A percentile compares a stretch with the other conserved stretches of the same genome.
Conservation (phyloP, 2,797 vertebrate genomes). For the Hippoglossus hippoglossus region DNA sequence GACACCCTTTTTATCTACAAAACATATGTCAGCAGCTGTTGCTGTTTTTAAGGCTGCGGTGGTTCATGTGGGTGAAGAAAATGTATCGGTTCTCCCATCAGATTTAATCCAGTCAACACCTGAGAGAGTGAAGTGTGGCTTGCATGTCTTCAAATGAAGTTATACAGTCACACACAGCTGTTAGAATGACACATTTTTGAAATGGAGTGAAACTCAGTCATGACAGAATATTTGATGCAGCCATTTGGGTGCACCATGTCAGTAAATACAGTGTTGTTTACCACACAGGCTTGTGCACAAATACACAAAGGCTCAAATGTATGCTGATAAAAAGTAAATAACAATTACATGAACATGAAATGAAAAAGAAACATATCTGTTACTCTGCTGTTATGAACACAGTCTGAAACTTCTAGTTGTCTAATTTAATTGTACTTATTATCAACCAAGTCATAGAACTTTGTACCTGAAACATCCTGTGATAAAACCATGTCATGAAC, state of each 20-base stretch:
- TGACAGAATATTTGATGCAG: conserved; percentile 26
- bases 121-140: conserved; percentile 29
- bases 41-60: conserved; percentile 29
- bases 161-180: conserved; percentile 47
- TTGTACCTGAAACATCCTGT: not conserved
- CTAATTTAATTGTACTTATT: not conserved
- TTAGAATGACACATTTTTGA: conserved; percentile 36
- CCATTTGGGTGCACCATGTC: not conserved
- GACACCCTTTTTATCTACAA: conserved; percentile 48
- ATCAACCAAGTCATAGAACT: not conserved
- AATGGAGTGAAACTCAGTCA: conserved; percentile 23
- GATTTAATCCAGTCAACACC: conserved; percentile 68
- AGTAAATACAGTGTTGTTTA: not conserved
- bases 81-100: conserved; percentile 46
- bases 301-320: conserved; percentile 2
- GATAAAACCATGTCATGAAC: not conserved
- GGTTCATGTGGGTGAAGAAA: conserved; percentile 36
- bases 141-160: conserved; percentile 50
- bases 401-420: not conserved
- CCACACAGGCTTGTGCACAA: no score
- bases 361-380: not conserved
- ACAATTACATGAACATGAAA: not conserved
- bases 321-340: conserved; percentile 13
- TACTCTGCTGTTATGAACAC: not conserved
- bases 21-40: conserved; percentile 43